Percentiles rank a stretch among this genome's conserved stretches.
phyloP scores from a whole-genome alignment of 2,888 invertebrate genomes.

The Didymodactylos carnosus region DNA sequence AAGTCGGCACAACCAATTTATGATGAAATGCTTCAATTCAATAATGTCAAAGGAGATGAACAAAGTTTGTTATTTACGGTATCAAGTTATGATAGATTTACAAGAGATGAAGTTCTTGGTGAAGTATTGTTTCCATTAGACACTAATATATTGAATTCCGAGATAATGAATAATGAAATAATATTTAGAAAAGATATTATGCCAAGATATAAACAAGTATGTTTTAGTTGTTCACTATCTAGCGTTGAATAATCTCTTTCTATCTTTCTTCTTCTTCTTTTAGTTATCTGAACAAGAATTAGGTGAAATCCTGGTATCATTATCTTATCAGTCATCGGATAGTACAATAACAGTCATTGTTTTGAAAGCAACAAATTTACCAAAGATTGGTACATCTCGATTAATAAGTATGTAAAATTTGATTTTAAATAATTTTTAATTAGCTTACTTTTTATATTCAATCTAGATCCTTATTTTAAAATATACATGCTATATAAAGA shows the following conservation, averaged over 20 bases:
- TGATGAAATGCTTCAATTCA: neutral
- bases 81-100: slow-evolving; percentile 68
- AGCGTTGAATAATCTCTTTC: neutral
- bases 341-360: slow-evolving; percentile 84
- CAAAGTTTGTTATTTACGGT: slow-evolving; percentile 22
- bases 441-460: neutral
- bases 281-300: slow-evolving; percentile 76
- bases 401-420: slow-evolving; percentile 46
- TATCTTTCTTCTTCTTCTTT: slow-evolving; percentile 14
- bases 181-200: slow-evolving; percentile 58
- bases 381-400: slow-evolving; percentile 92
- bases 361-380: slow-evolving; percentile 82
- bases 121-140: slow-evolving; percentile 57
- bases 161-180: slow-evolving; percentile 19
- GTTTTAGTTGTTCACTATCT: neutral
- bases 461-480: slow-evolving; percentile 77
- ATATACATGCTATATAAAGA: slow-evolving; percentile 87
- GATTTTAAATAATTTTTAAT: too few species aligned
- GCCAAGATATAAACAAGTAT: slow-evolving; percentile 72
- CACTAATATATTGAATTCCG: slow-evolving; percentile 33
- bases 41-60: neutral
- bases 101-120: slow-evolving; percentile 90
- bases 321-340: slow-evolving; percentile 93
- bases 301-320: slow-evolving; percentile 77
- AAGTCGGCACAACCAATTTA: neutral